These are phyloP conservation scores for Frankliniella fusca DNA, from an alignment of 2,888 invertebrate genomes.

Conservation along the genomic window DNA sequence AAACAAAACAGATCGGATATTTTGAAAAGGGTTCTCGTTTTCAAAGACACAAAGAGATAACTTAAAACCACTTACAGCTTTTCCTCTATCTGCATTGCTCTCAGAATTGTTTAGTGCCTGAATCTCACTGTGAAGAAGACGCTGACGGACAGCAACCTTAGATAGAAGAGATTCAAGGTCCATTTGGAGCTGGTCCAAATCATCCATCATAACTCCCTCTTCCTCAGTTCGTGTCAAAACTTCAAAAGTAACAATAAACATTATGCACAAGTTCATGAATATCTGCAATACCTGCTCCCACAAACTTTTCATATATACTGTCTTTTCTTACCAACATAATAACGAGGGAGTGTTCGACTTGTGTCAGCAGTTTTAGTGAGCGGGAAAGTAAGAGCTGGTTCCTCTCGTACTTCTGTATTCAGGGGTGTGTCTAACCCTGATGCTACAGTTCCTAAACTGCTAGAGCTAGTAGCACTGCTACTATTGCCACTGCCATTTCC, in stretches of 20 bases:
- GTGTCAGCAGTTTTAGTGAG: constrained; percentile 68
- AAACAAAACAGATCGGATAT: background rate
- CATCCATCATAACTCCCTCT: constrained; percentile 13
- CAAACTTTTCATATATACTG: too few species aligned
- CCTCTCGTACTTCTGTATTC: constrained; percentile 37
- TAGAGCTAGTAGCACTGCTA: background rate
- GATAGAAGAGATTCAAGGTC: constrained; percentile 4
- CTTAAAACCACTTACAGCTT: constrained; percentile 26
- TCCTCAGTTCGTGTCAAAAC: background rate
- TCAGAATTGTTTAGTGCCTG: background rate
- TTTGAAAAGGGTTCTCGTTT: background rate
- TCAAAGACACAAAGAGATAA: background rate
- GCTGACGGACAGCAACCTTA: constrained; percentile 4
- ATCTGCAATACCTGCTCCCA: too few species aligned
- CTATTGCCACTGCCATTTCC: constrained; percentile 9
- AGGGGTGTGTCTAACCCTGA: background rate
- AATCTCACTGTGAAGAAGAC: constrained; percentile 19
- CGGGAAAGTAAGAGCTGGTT: constrained; percentile 50
- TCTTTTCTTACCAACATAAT: constrained; percentile 44
- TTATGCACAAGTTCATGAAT: background rate
- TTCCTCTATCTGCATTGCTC: background rate
- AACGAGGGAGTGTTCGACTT: constrained; percentile 61
- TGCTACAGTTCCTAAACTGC: background rate
- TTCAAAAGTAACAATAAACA: background rate
- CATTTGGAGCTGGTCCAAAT: constrained; percentile 14